A percentile compares a stretch with the other conserved stretches of the same genome.
Conservation (phyloP, 2,797 vertebrate genomes). For the Rallus crepitans region DNA sequence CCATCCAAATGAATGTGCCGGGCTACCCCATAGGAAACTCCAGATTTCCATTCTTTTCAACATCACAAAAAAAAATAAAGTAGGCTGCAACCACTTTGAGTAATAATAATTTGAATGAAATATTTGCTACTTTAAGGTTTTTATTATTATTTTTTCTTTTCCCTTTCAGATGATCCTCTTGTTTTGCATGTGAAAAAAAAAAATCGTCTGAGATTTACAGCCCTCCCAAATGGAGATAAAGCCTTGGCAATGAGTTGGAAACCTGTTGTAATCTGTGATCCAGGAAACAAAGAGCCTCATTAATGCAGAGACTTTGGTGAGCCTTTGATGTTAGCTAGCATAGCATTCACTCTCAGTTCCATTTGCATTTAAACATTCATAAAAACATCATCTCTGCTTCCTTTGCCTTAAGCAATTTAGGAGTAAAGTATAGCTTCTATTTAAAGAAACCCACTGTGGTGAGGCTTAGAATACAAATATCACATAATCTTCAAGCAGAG, state of each 20-base stretch:
- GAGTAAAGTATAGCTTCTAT: constrained; percentile 83
- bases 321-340: constrained; percentile 94
- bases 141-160: not conserved
- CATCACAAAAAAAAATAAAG: constrained; percentile 3
- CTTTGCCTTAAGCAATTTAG: constrained; percentile 83
- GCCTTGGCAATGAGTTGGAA: constrained; percentile 85
- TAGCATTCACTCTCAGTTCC: constrained; percentile 88
- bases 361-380: constrained; percentile 81
- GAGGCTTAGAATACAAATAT: constrained; percentile 81
- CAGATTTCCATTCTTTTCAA: constrained; percentile 45
- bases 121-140: constrained; percentile 57
- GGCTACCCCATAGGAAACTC: constrained; percentile 29
- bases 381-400: constrained; percentile 84
- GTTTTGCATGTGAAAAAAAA: constrained; percentile 74
- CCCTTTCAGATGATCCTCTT: constrained; percentile 68
- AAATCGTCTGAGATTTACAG: constrained; percentile 81
- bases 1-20: not conserved
- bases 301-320: constrained; percentile 92
- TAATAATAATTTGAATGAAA: constrained; percentile 59
- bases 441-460: constrained; percentile 84
- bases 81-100: constrained; percentile 26
- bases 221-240: constrained; percentile 81
- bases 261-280: constrained; percentile 92
- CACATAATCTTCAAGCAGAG: constrained; percentile 76
- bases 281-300: constrained; percentile 95